A percentile compares a stretch with the other conserved stretches of the same genome.
phyloP scores from a whole-genome alignment of 2,888 invertebrate genomes.

The Leptopilina drosophilae region DNA sequence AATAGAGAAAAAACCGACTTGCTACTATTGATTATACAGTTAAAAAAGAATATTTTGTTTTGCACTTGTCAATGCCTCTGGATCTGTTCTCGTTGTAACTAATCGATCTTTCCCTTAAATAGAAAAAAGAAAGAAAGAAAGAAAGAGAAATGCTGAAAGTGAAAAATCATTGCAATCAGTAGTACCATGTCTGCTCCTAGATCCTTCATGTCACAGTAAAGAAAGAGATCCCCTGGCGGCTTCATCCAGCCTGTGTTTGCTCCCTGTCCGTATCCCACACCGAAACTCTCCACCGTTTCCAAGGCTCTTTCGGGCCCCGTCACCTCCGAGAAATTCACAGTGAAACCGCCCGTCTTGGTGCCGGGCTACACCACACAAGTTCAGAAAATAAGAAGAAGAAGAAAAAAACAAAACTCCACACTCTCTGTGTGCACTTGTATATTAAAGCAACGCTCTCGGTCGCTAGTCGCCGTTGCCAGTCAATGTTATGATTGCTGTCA shows the following conservation, averaged over 20 bases:
- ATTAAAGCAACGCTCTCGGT: no score
- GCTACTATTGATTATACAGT: no score
- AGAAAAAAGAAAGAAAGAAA: no score
- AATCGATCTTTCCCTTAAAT: no score
- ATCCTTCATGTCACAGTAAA: slow-evolving; percentile 87
- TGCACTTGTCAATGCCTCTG: no score
- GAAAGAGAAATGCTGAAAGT: not conserved
- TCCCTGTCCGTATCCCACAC: slow-evolving; percentile 71
- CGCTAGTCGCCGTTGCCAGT: not conserved
- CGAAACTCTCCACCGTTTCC: slow-evolving; percentile 76
- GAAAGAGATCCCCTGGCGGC: slow-evolving; percentile 84
- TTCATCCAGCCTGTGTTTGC: slow-evolving; percentile 79
- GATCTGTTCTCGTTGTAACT: no score
- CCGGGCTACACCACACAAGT: slow-evolving; percentile 49
- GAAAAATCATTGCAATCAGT: slow-evolving; percentile 64
- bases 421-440: no score
- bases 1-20: no score
- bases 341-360: slow-evolving; percentile 61
- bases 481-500: not conserved
- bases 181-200: slow-evolving; percentile 90
- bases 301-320: slow-evolving; percentile 70
- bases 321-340: slow-evolving; percentile 71
- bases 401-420: no score
- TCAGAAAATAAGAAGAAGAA: slow-evolving; percentile 20
- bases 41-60: no score